Evolutionary conservation across 2,113 vertebrate genomes (phyloP).

Genomic region (Athene noctua): DNA sequence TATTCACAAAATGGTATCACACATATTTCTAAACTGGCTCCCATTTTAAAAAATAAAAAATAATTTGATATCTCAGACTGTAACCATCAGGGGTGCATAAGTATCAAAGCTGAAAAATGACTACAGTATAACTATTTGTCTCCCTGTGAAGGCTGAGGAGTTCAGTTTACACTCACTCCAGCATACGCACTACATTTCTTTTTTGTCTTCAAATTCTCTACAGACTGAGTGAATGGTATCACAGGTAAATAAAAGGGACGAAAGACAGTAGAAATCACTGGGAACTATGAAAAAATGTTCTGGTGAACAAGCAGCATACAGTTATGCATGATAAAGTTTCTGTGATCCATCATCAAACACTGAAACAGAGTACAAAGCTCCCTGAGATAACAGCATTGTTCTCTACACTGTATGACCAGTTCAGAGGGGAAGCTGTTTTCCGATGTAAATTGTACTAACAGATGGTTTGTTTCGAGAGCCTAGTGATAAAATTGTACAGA

Average conservation of each 20-base stretch:
- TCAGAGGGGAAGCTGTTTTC: background rate
- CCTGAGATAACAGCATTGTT: fast-evolving
- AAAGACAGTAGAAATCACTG: background rate
- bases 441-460: background rate
- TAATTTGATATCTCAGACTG: background rate
- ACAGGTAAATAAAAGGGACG: background rate
- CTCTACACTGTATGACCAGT: fast-evolving
- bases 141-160: background rate
- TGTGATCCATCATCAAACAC: background rate
- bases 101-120: background rate
- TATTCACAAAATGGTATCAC: background rate
- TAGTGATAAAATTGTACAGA: background rate
- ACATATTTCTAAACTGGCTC: background rate
- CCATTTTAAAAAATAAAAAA: background rate
- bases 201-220: background rate
- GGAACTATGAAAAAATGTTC: background rate
- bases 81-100: background rate
- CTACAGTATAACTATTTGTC: background rate
- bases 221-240: background rate
- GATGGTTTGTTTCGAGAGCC: background rate
- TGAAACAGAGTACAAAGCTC: background rate
- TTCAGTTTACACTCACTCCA: background rate
- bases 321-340: background rate
- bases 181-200: too few species aligned
- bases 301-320: background rate